Evolutionary conservation across 2,888 invertebrate species (phyloP).

Genomic region (Andrena marginata): DNA sequence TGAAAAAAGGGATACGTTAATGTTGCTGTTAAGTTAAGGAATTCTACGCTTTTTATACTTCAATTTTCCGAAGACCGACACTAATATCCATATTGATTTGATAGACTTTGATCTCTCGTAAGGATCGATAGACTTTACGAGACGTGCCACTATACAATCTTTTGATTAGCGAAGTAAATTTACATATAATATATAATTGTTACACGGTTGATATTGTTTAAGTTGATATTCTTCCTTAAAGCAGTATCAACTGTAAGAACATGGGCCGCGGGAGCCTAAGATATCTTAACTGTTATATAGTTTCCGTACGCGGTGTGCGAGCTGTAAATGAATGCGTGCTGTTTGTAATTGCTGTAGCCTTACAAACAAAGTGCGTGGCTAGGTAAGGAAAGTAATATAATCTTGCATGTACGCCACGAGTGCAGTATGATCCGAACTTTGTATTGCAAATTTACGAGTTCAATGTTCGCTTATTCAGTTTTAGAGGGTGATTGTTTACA

Average conservation of each 20-base stretch:
- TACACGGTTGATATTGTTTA: slow-evolving; percentile 22
- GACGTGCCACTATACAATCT: slow-evolving; percentile 53
- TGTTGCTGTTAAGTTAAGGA: slow-evolving; percentile 31
- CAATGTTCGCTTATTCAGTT: slow-evolving; percentile 45
- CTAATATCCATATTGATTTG: slow-evolving; percentile 36
- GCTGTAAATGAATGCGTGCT: slow-evolving; percentile 40
- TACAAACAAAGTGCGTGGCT: slow-evolving; percentile 24
- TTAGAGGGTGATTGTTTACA: slow-evolving; percentile 51
- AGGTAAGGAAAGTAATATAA: slow-evolving; percentile 10
- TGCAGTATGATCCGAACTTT: slow-evolving; percentile 20
- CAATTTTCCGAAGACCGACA: slow-evolving; percentile 40
- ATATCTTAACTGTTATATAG: slow-evolving; percentile 35
- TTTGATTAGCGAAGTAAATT: slow-evolving; percentile 43
- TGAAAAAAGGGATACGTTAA: neutral
- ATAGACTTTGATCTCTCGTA: slow-evolving; percentile 49
- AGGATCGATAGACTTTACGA: slow-evolving; percentile 18
- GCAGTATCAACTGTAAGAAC: neutral
- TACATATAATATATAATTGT: slow-evolving; percentile 63
- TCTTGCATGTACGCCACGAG: slow-evolving; percentile 13
- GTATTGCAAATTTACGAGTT: slow-evolving; percentile 38
- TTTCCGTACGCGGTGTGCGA: slow-evolving; percentile 30
- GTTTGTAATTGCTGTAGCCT: slow-evolving; percentile 41
- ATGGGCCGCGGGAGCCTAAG: neutral
- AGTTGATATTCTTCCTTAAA: slow-evolving; percentile 8
- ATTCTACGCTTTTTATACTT: slow-evolving; percentile 41